Percentiles rank a stretch among this genome's conserved stretches.
Conservation (phyloP, 2,888 invertebrate species). For the Catonia carolina region DNA sequence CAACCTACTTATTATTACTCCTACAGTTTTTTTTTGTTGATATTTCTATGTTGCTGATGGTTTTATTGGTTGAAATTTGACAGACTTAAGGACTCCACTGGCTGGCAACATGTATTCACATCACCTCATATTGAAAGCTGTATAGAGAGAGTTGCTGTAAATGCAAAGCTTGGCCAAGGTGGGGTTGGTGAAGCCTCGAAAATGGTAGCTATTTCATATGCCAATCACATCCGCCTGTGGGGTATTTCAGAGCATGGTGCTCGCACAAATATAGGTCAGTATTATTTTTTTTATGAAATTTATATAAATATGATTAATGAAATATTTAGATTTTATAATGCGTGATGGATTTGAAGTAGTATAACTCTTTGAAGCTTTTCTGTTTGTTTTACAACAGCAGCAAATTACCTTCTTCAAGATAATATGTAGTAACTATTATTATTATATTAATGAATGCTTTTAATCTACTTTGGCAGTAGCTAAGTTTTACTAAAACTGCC, state of each 20-base stretch:
- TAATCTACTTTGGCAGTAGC: too few relatives aligned
- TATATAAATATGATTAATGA: constrained; percentile 13
- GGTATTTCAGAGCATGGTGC: constrained; percentile 69
- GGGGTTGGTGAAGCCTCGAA: constrained; percentile 54
- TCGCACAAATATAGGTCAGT: constrained; percentile 58
- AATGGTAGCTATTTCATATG: constrained; percentile 79
- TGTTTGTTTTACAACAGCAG: too few relatives aligned
- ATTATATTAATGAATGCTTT: too few relatives aligned
- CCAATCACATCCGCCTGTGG: constrained; percentile 70
- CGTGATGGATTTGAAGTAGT: too few relatives aligned
- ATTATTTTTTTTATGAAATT: constrained; percentile 8
- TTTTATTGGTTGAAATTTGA: too few relatives aligned
- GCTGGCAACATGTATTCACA: constrained; percentile 93
- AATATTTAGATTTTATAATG: constrained; percentile 3
- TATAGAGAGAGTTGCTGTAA: constrained; percentile 85
- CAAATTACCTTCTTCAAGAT: too few relatives aligned
- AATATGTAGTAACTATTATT: too few relatives aligned
- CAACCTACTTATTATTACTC: too few relatives aligned
- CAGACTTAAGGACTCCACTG: constrained; percentile 89
- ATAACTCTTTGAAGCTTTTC: too few relatives aligned
- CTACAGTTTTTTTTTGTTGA: too few relatives aligned
- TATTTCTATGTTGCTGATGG: too few relatives aligned
- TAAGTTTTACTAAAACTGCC: too few relatives aligned
- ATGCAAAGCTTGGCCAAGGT: constrained; percentile 49
- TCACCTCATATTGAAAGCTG: constrained; percentile 84